These are phyloP conservation scores for Meleagris gallopavo DNA, from an alignment of 2,113 vertebrate species.

Conservation along the genomic window DNA sequence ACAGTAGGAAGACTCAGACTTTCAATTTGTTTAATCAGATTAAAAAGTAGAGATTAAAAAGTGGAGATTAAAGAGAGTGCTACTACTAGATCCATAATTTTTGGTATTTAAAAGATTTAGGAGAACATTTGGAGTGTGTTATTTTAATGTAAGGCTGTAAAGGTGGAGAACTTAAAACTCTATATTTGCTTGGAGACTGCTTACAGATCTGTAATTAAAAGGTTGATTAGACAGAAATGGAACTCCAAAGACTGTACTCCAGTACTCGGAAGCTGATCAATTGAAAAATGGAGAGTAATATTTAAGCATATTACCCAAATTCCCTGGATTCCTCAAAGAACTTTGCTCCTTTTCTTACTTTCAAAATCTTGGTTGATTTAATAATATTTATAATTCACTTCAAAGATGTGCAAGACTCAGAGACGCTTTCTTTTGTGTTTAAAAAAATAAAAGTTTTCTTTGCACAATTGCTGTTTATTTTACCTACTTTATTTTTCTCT, in stretches of 20 bases:
- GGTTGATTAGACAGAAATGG: conserved; percentile 26
- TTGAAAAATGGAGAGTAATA: fast-evolving
- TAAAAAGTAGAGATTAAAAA: conserved; percentile 75
- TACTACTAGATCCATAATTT: conserved; percentile 49
- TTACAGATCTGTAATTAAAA: conserved; percentile 47
- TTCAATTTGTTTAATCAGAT: conserved; percentile 80
- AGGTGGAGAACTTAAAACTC: conserved; percentile 48
- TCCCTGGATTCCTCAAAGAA: neutral
- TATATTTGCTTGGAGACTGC: neutral
- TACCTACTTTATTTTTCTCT: neutral
- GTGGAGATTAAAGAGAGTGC: conserved; percentile 71
- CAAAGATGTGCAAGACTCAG: fast-evolving
- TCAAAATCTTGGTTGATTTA: neutral
- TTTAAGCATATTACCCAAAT: fast-evolving
- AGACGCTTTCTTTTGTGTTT: neutral
- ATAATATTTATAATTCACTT: neutral
- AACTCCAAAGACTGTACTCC: neutral
- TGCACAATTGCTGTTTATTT: neutral
- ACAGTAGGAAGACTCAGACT: conserved; percentile 69
- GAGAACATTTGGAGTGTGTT: conserved; percentile 38
- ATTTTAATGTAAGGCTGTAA: conserved; percentile 61
- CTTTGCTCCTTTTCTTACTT: neutral
- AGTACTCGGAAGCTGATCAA: neutral
- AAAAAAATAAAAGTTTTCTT: neutral
- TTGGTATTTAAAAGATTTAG: conserved; percentile 42